Evolutionary conservation across 2,888 invertebrate species (phyloP), one percentile per base, ranked within the genome.

Genomic region (Beris morrisii): DNA sequence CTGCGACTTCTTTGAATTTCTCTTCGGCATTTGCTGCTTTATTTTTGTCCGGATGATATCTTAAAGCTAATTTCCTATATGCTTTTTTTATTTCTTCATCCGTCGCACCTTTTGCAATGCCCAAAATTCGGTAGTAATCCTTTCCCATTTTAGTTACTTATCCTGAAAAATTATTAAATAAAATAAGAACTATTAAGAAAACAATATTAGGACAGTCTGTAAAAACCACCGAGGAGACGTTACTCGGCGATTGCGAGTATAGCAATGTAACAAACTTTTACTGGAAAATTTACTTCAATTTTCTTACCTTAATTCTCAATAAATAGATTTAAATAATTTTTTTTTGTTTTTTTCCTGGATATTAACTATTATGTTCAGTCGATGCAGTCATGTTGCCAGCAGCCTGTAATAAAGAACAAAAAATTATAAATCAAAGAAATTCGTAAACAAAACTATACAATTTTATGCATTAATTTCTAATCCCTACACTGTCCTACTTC

Each of bases 41-140:
- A 81, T 99, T 99, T 82, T 99, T 99, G 80, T 99, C 99, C 31
- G 99, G 99, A 83, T 99, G 99, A 82, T 94, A 99, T 79, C 97
- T 97, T 67, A 99, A 83, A 15, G 99, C 99, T 81, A 98, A 84
- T 83, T 97, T 94, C 74, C 96, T 87, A 79, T 97, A 97, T 4
- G 97, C 95, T 79, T 97, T 97, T 81, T 97, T 97, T 76, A 99
- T 95, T 79, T 98, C 98, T 75, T 97, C 97, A 73, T 97, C 97
- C 68, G 88, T 87, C 59, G 97, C 96, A 74, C 88, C 89, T 83
- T 91, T 93, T 65, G 86, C 74, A 72, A 99, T 83, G 70, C 95
- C 97, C 73, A 99, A 84, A 75, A 89, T 93, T 83, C 93, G 93
- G 82, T 99, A 99, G 79, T 96, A 99, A 83, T 99, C 97, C 84